A percentile compares a stretch with the other conserved stretches of the same genome.
Evolutionary conservation across 2,113 vertebrate genomes (phyloP).

Genomic region (Pluvialis apricaria): DNA sequence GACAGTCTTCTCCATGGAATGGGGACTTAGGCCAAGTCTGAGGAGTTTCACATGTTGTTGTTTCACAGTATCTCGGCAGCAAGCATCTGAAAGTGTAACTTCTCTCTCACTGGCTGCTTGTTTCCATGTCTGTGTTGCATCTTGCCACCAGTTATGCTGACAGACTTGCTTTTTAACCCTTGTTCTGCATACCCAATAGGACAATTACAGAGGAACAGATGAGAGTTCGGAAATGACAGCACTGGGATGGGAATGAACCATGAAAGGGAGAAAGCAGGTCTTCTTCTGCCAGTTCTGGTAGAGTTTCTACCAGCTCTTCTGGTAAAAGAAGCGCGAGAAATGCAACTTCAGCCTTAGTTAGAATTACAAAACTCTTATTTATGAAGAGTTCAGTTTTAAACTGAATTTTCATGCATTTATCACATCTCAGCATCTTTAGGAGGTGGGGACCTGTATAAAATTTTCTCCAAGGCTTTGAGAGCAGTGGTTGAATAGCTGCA

Average conservation of each 20-base stretch:
- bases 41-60: neutral
- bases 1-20: neutral
- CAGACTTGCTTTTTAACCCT: neutral
- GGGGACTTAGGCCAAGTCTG: neutral
- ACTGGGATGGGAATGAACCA: neutral
- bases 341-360: neutral
- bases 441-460: fast-evolving
- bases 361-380: neutral
- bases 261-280: neutral
- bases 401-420: neutral
- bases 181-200: neutral
- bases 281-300: neutral
- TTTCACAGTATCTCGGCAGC: neutral
- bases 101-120: neutral
- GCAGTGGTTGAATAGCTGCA: neutral
- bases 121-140: neutral
- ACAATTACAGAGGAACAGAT: neutral
- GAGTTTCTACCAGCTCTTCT: neutral
- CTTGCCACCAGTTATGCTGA: neutral
- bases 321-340: neutral
- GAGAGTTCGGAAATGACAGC: neutral
- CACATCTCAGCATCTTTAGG: neutral
- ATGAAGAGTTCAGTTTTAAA: neutral
- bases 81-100: neutral
- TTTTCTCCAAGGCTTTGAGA: neutral